A percentile compares a stretch with the other conserved stretches of the same genome.
These are phyloP conservation scores for Camptogramma bilineatum DNA, from an alignment of 2,888 invertebrate genomes.

Conservation along the genomic window DNA sequence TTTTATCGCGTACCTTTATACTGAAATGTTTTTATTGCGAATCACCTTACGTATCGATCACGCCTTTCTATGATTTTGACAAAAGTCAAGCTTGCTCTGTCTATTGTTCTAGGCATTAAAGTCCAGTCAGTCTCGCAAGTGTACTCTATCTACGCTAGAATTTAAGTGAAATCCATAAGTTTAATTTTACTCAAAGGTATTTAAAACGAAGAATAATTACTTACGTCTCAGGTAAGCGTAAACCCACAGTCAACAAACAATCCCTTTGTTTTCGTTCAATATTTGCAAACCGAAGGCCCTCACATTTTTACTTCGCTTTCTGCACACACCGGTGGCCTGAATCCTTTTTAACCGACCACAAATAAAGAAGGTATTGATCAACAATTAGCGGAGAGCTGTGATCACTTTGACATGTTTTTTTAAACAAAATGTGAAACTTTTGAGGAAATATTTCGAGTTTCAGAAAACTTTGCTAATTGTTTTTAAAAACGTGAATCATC, in stretches of 20 bases:
- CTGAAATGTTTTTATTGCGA: neutral
- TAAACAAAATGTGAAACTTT: slow-evolving; percentile 18
- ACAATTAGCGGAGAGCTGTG: slow-evolving; percentile 31
- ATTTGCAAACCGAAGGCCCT: slow-evolving; percentile 61
- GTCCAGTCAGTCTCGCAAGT: no score
- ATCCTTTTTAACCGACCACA: slow-evolving; percentile 31
- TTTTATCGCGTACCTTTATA: neutral
- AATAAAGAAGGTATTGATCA: slow-evolving; percentile 31
- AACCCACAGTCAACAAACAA: slow-evolving; percentile 39
- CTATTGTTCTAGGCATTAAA: no score
- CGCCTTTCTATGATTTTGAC: no score
- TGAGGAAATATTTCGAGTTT: slow-evolving; percentile 12
- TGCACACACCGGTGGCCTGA: slow-evolving; percentile 32
- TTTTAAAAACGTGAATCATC: slow-evolving; percentile 10
- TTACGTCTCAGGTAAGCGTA: slow-evolving; percentile 30
- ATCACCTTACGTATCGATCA: no score
- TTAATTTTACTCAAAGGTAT: slow-evolving; percentile 2
- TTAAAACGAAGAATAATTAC: slow-evolving; percentile 24
- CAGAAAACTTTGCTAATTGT: slow-evolving; percentile 10
- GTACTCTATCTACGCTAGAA: no score
- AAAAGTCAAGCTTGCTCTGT: no score
- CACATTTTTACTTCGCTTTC: slow-evolving; percentile 33
- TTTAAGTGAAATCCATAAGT: neutral
- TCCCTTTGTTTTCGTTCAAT: slow-evolving; percentile 67
- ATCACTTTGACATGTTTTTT: slow-evolving; percentile 22